These are phyloP conservation scores for Pyxicephalus adspersus DNA, from an alignment of 2,113 vertebrate species.

Conservation along the genomic window DNA sequence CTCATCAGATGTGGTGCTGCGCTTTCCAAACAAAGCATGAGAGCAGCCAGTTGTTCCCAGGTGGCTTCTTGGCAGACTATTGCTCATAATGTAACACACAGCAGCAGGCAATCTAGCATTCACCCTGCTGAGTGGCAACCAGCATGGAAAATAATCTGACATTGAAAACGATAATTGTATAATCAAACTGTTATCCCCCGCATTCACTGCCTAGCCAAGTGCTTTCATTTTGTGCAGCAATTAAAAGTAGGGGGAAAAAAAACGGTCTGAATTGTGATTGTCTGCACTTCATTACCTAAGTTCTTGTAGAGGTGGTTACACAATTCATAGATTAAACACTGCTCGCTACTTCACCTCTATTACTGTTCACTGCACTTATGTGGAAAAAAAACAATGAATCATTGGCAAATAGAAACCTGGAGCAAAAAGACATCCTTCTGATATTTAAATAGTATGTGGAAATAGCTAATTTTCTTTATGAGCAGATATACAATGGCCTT, in stretches of 20 bases:
- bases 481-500: not conserved
- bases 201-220: constrained; percentile 9
- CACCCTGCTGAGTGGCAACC: constrained; percentile 44
- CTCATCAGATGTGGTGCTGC: constrained; percentile 14
- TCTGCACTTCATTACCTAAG: constrained; percentile 28
- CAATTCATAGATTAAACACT: constrained; percentile 37
- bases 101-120: constrained; percentile 39
- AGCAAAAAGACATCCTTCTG: not conserved
- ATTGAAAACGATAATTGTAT: constrained; percentile 43
- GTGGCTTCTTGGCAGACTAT: constrained; percentile 40
- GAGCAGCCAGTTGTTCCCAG: constrained; percentile 14
- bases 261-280: constrained; percentile 1
- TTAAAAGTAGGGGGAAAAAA: constrained; percentile 17
- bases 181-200: constrained; percentile 39
- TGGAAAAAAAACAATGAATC: not conserved
- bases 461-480: constrained; percentile 4
- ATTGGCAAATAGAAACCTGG: not conserved
- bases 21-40: constrained; percentile 3
- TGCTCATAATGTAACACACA: constrained; percentile 3
- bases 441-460: not conserved
- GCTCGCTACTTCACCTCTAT: not conserved
- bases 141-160: constrained; percentile 48
- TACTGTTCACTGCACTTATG: constrained; percentile 14
- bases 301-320: constrained; percentile 4
- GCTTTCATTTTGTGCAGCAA: constrained; percentile 20